Percentiles rank a stretch among this genome's conserved stretches.
phyloP scores from a whole-genome alignment of 2,888 invertebrate species.

The Gonocerus acuteangulatus region DNA sequence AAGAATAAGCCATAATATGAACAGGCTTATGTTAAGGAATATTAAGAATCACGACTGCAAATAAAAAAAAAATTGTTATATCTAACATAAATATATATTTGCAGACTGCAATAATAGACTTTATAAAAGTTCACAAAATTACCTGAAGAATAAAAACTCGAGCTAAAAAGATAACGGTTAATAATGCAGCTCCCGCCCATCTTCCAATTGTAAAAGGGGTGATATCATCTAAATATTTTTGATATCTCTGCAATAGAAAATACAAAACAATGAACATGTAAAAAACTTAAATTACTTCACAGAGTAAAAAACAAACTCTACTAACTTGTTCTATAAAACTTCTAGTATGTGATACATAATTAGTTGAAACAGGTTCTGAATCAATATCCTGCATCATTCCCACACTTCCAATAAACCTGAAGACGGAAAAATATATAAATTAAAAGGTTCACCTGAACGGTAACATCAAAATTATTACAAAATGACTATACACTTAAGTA shows the following conservation, averaged over 20 bases:
- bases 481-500: background rate
- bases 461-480: background rate
- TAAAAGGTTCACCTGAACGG: background rate
- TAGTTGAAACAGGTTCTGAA: slow-evolving; percentile 32
- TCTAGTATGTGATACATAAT: slow-evolving; percentile 34
- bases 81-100: no score
- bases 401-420: background rate
- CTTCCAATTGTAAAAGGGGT: slow-evolving; percentile 73
- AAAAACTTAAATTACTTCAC: background rate
- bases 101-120: no score
- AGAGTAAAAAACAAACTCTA: background rate
- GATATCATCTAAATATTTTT: slow-evolving; percentile 76
- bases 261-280: background rate
- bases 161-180: slow-evolving; percentile 66
- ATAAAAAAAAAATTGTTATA: no score
- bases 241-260: slow-evolving; percentile 56
- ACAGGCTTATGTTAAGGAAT: no score
- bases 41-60: no score
- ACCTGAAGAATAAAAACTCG: slow-evolving; percentile 78
- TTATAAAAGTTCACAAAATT: background rate
- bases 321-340: slow-evolving; percentile 22
- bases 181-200: slow-evolving; percentile 66
- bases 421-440: background rate
- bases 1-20: no score
- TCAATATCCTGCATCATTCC: slow-evolving; percentile 37